Percentiles rank a stretch among this genome's conserved stretches.
Conservation (phyloP, 2,888 invertebrate species). For the Osmoderma eremita region DNA sequence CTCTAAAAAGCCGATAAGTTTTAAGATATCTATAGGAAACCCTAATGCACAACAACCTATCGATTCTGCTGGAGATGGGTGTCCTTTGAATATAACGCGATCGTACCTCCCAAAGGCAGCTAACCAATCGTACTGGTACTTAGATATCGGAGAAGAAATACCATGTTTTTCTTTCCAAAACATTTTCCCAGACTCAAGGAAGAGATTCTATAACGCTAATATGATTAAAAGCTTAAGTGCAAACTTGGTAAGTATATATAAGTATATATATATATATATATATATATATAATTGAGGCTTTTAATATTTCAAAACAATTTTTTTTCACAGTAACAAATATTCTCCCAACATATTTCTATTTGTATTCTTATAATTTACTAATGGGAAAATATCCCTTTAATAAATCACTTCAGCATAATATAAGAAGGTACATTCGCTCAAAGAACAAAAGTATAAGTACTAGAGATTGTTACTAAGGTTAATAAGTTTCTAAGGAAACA, state of each 20-base stretch:
- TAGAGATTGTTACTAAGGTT: too few species aligned
- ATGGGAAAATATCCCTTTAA: too few species aligned
- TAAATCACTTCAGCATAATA: too few species aligned
- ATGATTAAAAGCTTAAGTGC: constrained; percentile 70
- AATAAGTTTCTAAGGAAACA: too few species aligned
- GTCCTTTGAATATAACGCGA: constrained; percentile 45
- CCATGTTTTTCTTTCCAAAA: constrained; percentile 74
- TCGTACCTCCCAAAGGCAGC: constrained; percentile 50
- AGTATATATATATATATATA: too few species aligned
- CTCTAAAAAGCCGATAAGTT: constrained; percentile 68
- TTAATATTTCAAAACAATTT: too few species aligned
- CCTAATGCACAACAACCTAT: constrained; percentile 61
- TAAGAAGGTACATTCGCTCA: too few species aligned
- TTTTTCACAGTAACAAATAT: too few species aligned
- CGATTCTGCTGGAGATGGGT: constrained; percentile 30
- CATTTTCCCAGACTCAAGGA: constrained; percentile 73
- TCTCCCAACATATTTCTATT: too few species aligned
- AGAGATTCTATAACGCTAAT: constrained; percentile 75
- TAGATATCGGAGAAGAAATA: constrained; percentile 68
- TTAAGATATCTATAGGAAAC: constrained; percentile 76
- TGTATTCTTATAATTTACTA: too few species aligned
- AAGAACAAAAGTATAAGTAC: too few species aligned
- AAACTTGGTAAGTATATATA: constrained; percentile 67
- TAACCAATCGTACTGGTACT: constrained; percentile 53
- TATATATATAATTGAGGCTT: too few species aligned